Evolutionary conservation across 1,140 invertebrate species (phyloP).

Genomic region (Drosophila bifasciata): DNA sequence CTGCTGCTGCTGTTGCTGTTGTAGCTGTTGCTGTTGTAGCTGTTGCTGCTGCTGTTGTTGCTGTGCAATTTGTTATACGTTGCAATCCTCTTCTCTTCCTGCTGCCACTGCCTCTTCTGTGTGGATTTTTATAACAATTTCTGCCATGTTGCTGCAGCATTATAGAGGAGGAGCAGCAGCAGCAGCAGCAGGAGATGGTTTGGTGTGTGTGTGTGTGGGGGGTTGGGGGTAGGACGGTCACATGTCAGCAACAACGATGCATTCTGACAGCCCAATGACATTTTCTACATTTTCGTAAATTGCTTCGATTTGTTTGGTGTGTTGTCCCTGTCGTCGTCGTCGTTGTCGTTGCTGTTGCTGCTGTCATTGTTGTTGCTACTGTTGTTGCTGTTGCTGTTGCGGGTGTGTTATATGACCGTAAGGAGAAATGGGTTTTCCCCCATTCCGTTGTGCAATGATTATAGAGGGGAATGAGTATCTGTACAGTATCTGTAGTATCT

Average conservation of each 20-base stretch:
- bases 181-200: slow-evolving; percentile 2
- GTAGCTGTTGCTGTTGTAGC: slow-evolving; percentile 40
- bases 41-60: slow-evolving; percentile 39
- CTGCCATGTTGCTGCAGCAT: slow-evolving; percentile 20
- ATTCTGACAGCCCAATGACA: slow-evolving; percentile 83
- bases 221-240: slow-evolving; percentile 65
- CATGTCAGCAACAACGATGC: slow-evolving; percentile 82
- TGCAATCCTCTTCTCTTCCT: slow-evolving; percentile 46
- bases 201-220: slow-evolving; percentile 48
- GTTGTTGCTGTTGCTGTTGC: slow-evolving; percentile 31
- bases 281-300: slow-evolving; percentile 84
- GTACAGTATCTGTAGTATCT: slow-evolving; percentile 18
- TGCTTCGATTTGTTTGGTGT: slow-evolving; percentile 77
- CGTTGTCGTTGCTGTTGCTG: slow-evolving; percentile 10
- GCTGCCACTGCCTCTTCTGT: slow-evolving; percentile 11
- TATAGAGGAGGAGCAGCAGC: not conserved
- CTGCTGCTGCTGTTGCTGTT: slow-evolving; percentile 17
- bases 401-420: slow-evolving; percentile 63
- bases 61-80: slow-evolving; percentile 80
- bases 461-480: slow-evolving; percentile 4
- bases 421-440: slow-evolving; percentile 41
- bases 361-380: slow-evolving; percentile 8
- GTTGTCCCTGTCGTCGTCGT: slow-evolving; percentile 18
- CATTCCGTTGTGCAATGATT: slow-evolving; percentile 43
- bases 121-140: slow-evolving; percentile 63